Base-by-base conservation (phyloP, 2,113 vertebrate genomes). In the Melanostigma gelatinosum region DNA sequence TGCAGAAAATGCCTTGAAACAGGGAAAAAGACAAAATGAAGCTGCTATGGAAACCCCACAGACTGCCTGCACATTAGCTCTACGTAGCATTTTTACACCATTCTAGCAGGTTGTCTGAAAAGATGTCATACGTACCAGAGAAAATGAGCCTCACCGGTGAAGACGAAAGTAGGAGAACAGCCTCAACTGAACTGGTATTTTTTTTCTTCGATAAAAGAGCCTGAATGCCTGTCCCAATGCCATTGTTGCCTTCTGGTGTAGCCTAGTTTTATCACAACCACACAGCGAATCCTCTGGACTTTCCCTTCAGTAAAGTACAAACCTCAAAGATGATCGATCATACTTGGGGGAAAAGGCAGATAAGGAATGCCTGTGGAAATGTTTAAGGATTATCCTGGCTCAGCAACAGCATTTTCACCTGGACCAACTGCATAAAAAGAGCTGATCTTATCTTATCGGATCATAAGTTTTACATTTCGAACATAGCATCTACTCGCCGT, bases 221-320 rank as follows among this genome's bases (percentile, higher is more conserved):
- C 72, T 66, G 61, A 77, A 63, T 27, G 6, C 20, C 57, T 75
- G 52, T 72, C 40, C 27, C 73, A 58, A 74, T 80, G 82, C 54
- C 79, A 69, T 18, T 4, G 62, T 44, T 65, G 63, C 78, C 75
- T 80, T 80, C 79, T 82, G 72, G 44, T 77, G n/a, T 20, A 71
- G 55, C 73, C 55, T 50, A 44, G 2, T 75, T 63, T 80, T 11
- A 82, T 46, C 77, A 48, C 32, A 6, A 58, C 27, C 22, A 48
- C 22, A 69, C 48, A 74, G 12, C 12, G 34, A 44, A 32, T 78
- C 38, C 55, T 44, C 36, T 44, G 58, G 22, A 20, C 42, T 18
- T 15, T 32, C 18, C 50, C 62, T 27, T 20, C 48, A 50, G 48
- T 2, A 50, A 50, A 22, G 18, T 46, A 46, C 44, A 46, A 46